Conservation (phyloP, 1,140 invertebrate genomes). For the Aricia agestis region DNA sequence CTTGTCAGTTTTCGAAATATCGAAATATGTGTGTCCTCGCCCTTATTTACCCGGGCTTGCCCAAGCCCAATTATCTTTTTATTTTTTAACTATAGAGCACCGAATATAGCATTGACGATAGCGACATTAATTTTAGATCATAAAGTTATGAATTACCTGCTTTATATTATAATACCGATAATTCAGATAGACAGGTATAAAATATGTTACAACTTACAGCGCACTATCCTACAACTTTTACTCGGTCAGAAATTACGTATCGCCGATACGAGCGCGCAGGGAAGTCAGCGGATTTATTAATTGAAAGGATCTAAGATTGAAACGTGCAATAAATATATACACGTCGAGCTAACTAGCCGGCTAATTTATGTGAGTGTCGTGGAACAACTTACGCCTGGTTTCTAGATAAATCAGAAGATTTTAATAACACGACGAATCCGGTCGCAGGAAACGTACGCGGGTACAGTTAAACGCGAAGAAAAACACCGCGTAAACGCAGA, state of each 20-base stretch:
- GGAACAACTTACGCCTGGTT: neutral
- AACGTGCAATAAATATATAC: neutral
- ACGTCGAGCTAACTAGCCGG: neutral
- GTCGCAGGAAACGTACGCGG: neutral
- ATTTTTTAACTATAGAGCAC: too few species aligned
- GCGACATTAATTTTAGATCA: neutral
- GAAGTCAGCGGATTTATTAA: neutral
- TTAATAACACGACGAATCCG: neutral
- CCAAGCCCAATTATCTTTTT: too few species aligned
- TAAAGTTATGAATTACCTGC: neutral
- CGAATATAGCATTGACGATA: neutral
- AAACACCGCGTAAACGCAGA: neutral
- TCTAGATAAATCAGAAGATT: conserved; percentile 3
- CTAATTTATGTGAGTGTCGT: conserved; percentile 1
- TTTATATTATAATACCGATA: neutral
- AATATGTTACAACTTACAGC: neutral
- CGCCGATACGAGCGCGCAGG: neutral
- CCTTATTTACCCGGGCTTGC: too few species aligned
- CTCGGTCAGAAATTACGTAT: neutral
- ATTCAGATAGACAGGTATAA: neutral
- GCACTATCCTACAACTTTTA: neutral
- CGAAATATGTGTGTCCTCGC: too few species aligned
- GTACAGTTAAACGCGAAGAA: neutral
- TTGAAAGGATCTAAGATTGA: neutral
- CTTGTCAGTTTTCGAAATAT: neutral